Percentiles rank a stretch among this genome's conserved stretches.
These are phyloP conservation scores for Slavum lentiscoides DNA, from an alignment of 2,888 invertebrate species.

Conservation along the genomic window DNA sequence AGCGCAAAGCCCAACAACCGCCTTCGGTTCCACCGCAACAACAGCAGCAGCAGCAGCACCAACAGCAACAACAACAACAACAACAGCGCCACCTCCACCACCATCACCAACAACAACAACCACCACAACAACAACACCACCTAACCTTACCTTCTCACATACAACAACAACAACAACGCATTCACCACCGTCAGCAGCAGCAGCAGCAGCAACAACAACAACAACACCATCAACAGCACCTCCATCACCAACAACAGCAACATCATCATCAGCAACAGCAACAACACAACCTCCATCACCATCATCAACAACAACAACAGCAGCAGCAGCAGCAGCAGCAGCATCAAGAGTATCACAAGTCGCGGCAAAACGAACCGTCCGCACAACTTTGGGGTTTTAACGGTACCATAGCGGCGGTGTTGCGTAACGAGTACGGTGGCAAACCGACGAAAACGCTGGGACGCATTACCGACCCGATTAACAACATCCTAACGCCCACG, in stretches of 20 bases:
- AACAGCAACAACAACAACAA: constrained; percentile 20
- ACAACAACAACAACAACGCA: constrained; percentile 31
- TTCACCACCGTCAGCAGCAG: constrained; percentile 4
- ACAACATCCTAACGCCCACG: constrained; percentile 49
- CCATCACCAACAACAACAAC: constrained; percentile 30
- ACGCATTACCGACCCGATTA: constrained; percentile 49
- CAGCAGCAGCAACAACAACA: constrained; percentile 8
- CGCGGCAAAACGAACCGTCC: constrained; percentile 7
- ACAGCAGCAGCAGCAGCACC: neutral
- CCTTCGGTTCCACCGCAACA: constrained; percentile 29
- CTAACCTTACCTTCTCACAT: neutral
- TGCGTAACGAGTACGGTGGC: constrained; percentile 45
- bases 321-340: constrained; percentile 2
- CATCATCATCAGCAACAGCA: constrained; percentile 3
- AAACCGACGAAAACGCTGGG: constrained; percentile 47
- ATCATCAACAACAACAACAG: neutral
- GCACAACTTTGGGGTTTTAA: constrained; percentile 38
- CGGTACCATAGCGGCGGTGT: constrained; percentile 47
- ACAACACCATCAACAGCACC: neutral
- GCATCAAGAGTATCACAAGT: constrained; percentile 29
- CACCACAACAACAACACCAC: neutral
- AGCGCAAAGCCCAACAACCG: constrained; percentile 43
- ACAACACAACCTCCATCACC: neutral
- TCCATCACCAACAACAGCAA: neutral
- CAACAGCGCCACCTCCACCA: constrained; percentile 4